These are phyloP conservation scores for Saccostrea glomerata DNA, from an alignment of 1,140 invertebrate species.

Conservation along the genomic window DNA sequence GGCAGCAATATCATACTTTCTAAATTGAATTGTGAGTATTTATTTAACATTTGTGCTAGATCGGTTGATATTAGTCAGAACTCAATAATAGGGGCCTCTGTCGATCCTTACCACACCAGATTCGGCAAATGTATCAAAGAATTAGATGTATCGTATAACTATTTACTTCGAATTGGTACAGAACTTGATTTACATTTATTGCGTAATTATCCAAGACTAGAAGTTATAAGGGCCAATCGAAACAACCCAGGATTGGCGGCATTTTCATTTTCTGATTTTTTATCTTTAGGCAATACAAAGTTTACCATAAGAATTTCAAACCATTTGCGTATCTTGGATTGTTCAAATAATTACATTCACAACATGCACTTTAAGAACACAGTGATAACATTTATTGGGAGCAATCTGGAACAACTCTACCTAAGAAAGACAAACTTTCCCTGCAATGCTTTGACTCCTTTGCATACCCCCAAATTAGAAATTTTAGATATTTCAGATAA, in stretches of 20 bases:
- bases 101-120: neutral
- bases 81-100: neutral
- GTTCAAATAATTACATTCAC: neutral
- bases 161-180: neutral
- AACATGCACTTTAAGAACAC: neutral
- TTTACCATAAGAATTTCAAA: neutral
- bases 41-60: neutral
- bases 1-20: neutral
- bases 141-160: neutral
- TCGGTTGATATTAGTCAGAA: neutral
- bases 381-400: neutral
- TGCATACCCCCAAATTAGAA: neutral
- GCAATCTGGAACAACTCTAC: neutral
- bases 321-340: neutral
- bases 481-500: neutral
- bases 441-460: neutral
- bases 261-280: neutral
- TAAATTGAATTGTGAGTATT: conserved; percentile 12
- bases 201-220: neutral
- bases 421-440: neutral
- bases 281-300: neutral
- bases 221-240: neutral
- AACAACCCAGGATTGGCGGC: neutral
- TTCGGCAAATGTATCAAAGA: neutral
- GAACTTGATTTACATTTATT: neutral